Evolutionary conservation across 2,113 vertebrate genomes (phyloP).

Genomic region (Neoarius graeffei): DNA sequence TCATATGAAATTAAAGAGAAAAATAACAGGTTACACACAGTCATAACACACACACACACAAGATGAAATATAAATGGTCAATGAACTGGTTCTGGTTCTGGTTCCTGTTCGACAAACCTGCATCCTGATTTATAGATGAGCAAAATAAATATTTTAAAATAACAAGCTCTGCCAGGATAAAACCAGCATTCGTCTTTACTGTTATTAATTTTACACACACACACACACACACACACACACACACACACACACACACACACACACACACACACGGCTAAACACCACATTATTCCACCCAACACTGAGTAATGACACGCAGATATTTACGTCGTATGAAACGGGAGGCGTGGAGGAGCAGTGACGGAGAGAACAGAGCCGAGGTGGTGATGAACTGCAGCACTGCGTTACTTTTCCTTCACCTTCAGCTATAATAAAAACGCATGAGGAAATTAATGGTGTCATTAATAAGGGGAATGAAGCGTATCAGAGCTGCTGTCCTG

Average conservation of each 20-base stretch:
- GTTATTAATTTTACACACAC: background rate
- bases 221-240: background rate
- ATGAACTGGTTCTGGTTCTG: background rate
- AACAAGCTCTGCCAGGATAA: background rate
- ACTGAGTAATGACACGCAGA: background rate
- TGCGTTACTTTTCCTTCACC: background rate
- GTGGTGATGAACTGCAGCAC: background rate
- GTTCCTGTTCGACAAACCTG: background rate
- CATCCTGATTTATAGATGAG: background rate
- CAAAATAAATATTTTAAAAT: conserved; percentile 15
- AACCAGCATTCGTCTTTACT: background rate
- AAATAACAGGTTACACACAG: background rate
- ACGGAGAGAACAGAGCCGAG: background rate
- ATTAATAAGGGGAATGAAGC: background rate
- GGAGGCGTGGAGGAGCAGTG: background rate
- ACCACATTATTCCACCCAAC: background rate
- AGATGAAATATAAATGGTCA: background rate
- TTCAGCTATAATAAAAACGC: background rate
- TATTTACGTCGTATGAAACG: background rate
- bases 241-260: background rate
- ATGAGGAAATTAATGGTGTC: background rate
- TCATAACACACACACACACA: too few species aligned
- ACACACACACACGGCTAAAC: background rate
- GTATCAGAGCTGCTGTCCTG: background rate
- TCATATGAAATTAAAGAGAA: background rate